phyloP scores from a whole-genome alignment of 1,140 invertebrate species.

The Lucilia cuprina region DNA sequence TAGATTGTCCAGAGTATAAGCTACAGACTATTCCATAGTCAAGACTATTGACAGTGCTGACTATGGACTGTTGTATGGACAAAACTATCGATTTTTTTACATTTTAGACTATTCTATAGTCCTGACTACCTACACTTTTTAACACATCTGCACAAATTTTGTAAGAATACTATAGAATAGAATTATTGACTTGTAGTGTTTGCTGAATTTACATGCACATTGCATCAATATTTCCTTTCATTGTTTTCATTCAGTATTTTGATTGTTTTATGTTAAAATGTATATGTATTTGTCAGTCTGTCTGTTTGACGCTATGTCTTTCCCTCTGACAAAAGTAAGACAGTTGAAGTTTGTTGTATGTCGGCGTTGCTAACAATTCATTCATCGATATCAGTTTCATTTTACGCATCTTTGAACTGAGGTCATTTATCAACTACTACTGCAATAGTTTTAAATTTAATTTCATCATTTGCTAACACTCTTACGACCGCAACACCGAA shows the following conservation, averaged over 20 bases:
- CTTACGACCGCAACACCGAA: background rate
- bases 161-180: background rate
- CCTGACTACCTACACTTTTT: too few relatives aligned
- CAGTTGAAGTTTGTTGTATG: background rate
- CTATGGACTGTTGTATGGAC: too few relatives aligned
- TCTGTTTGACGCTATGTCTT: background rate
- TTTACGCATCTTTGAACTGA: conserved; percentile 14
- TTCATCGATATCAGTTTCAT: conserved; percentile 5
- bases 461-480: background rate
- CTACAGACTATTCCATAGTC: too few relatives aligned
- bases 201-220: conserved; percentile 39
- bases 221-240: background rate
- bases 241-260: background rate
- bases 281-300: background rate
- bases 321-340: background rate
- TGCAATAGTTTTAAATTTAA: background rate
- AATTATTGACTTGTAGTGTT: background rate
- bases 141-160: conserved; percentile 41
- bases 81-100: too few relatives aligned
- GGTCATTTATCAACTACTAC: background rate
- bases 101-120: too few relatives aligned
- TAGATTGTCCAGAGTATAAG: too few relatives aligned
- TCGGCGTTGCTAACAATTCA: background rate
- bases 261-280: background rate
- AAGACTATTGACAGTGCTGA: too few relatives aligned